phyloP scores from a whole-genome alignment of 2,888 invertebrate genomes.

The Lycophotia porphyrea region DNA sequence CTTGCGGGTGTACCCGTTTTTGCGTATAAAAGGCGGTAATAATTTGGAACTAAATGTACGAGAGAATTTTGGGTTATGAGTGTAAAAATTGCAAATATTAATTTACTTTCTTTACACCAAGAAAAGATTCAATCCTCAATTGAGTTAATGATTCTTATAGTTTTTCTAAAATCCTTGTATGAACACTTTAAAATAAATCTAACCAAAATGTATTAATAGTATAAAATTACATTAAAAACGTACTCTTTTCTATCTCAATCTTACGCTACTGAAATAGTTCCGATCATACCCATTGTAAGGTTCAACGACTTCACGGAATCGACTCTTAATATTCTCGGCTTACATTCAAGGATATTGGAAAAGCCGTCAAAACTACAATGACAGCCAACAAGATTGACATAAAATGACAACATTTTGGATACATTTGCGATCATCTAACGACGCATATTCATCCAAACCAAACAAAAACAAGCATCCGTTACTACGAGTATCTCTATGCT shows the following conservation, averaged over 20 bases:
- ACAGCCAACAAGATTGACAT: no score
- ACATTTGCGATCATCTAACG: not conserved
- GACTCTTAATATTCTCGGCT: not conserved
- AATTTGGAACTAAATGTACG: constrained; percentile 26
- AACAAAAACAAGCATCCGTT: no score
- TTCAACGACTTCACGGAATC: constrained; percentile 2
- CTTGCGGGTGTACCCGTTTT: constrained; percentile 63
- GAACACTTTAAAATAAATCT: not conserved
- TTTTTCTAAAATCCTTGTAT: not conserved
- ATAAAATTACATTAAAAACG: not conserved
- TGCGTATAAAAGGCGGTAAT: constrained; percentile 66
- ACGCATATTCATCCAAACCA: not conserved
- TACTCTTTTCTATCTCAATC: not conserved
- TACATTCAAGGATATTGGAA: not conserved
- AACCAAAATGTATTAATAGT: not conserved
- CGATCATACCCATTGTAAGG: not conserved
- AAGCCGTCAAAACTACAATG: not conserved
- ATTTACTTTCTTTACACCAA: not conserved
- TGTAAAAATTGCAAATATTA: not conserved
- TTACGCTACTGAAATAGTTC: not conserved
- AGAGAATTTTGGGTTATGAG: not conserved
- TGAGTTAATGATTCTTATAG: not conserved
- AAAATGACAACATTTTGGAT: not conserved
- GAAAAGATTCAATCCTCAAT: not conserved
- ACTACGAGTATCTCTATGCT: no score